Conservation (phyloP, 2,113 vertebrate genomes). For the Gobio gobio region DNA sequence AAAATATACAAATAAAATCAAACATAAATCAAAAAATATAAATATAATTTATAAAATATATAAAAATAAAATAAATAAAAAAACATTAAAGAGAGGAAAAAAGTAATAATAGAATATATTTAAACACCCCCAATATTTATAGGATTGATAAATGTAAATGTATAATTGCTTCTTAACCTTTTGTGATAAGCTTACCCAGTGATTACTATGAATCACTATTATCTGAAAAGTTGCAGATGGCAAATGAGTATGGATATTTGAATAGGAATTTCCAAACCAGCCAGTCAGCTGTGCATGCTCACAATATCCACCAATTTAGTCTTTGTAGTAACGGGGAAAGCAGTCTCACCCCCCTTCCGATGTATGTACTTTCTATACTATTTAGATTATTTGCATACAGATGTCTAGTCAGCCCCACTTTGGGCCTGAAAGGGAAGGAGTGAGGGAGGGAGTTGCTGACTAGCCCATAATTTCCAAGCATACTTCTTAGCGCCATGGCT, state of each 20-base stretch:
- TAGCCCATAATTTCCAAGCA: slow-evolving; percentile 43
- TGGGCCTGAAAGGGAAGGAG: slow-evolving; percentile 45
- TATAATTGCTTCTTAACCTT: slow-evolving; percentile 16
- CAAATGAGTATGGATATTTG: slow-evolving; percentile 36
- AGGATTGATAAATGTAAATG: background rate
- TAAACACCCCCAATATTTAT: slow-evolving; percentile 29
- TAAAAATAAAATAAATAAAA: background rate
- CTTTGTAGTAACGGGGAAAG: slow-evolving; percentile 43
- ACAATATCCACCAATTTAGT: slow-evolving; percentile 46
- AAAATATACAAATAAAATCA: background rate
- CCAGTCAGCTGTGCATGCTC: slow-evolving; percentile 46
- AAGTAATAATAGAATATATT: background rate
- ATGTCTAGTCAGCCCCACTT: slow-evolving; percentile 60
- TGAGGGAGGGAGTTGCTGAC: slow-evolving; percentile 38
- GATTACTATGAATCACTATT: slow-evolving; percentile 24
- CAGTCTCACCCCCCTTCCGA: slow-evolving; percentile 39
- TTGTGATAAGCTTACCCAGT: background rate
- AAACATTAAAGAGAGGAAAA: background rate
- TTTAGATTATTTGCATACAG: slow-evolving; percentile 64
- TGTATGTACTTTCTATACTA: slow-evolving; percentile 57
- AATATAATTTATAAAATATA: background rate
- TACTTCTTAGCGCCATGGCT: slow-evolving; percentile 46
- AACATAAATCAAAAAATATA: background rate
- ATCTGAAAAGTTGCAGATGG: slow-evolving; percentile 53
- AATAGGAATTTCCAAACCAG: slow-evolving; percentile 45